Base-by-base conservation (phyloP, 2,888 invertebrate genomes). In the Cepaea hortensis region DNA sequence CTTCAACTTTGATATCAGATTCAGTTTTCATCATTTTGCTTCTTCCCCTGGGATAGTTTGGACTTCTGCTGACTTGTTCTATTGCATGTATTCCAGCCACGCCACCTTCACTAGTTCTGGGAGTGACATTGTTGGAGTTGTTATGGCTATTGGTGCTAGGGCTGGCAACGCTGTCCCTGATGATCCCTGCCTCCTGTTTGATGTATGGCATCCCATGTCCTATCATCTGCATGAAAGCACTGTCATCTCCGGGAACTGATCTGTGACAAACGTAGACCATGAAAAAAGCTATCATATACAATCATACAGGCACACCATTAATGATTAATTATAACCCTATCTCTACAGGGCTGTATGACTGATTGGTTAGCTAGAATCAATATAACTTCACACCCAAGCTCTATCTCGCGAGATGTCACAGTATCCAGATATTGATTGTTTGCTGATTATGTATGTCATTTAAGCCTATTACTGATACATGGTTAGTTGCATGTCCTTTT, bases 181-280 rank as follows among this genome's bases (percentile, higher is more conserved):
- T 77, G 20, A 84, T 7, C 9, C 85, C 82, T 68, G 62, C 23
- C 55, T 87, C 87, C 65, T 87, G 87, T 72, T 87, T 87, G 20
- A 87, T 80, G 23, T 87, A 87, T 55, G 87, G 87, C 87, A 87
- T 87, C 3, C 87, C 87, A 73, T 87, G 87, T 50, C 87, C 87
- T 68, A 87, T 82, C 87, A 87, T 87, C 68, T 87, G 83, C 61
- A 87, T 84, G 23, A 87, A 84, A 72, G 81, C 73, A 75, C 62
- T 81, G 13, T 85, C 85, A 50, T 81, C 85, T 75, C 20, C 75
- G 15, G 73, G n/a, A 20, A 76, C 73, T 46, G 65, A 75, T 13
- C 85, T 85, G 81, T 65, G 81, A 85, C 35, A 73, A 48, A 62
- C 20, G 50, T 4, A 1, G 20, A 79, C 18, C 23, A n/a, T 76